Base-by-base conservation (phyloP, 1,140 invertebrate species). In the Oncopodura yosiiana region DNA sequence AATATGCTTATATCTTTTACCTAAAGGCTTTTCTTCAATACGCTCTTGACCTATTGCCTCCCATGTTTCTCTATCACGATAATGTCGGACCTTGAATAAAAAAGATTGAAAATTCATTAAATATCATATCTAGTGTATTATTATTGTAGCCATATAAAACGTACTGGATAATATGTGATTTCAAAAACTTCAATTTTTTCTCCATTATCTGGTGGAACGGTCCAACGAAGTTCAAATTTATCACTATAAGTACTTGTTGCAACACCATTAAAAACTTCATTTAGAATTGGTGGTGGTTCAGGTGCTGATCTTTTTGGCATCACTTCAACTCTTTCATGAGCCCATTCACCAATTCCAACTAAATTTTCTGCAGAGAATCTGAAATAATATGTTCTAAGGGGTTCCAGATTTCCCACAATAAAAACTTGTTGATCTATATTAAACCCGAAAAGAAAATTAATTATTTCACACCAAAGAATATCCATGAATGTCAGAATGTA, bases 111-210 rank as follows among this genome's bases (percentile, higher is more conserved):
- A n/a, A n/a, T n/a, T n/a, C n/a, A n/a, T n/a, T n/a, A n/a, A n/a
- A n/a, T n/a, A n/a, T n/a, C n/a, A n/a, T n/a, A n/a, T n/a, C n/a
- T n/a, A n/a, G n/a, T n/a, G n/a, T n/a, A n/a, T n/a, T n/a, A n/a
- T n/a, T n/a, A n/a, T n/a, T n/a, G n/a, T n/a, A n/a, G n/a, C n/a
- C n/a, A n/a, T n/a, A 61, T 38, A 42, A 34, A 21, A 77, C 79
- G 79, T 75, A 87, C 86, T 62, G 78, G 76, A 68, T 86, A 90
- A 67, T 82, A 87, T 64, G 75, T 81, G 43, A 94, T 78, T 68
- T 82, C 74, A 71, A 91, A 94, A 66, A 74, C 73, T 63, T 89
- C 81, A 64, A 94, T 92, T 2, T 80, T 81, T 71, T 88, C 84
- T 3, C 90, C 90, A 70, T 94, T 94, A 66, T 93, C 83, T 12